Base-by-base conservation (phyloP, 1,140 invertebrate species). In the Yoshiicerus persimilis region DNA sequence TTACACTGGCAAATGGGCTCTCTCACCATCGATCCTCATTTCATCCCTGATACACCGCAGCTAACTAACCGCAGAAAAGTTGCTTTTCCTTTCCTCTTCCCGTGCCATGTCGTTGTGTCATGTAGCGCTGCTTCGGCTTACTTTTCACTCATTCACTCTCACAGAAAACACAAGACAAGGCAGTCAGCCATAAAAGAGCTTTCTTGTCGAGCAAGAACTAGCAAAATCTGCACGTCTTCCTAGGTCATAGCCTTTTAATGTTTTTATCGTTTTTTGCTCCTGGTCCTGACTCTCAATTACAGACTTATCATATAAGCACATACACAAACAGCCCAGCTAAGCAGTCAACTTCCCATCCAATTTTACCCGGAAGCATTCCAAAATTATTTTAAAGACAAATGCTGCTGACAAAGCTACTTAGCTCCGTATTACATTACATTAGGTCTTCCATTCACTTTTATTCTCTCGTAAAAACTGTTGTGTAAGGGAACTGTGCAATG, bases 21-120 rank as follows among this genome's bases (percentile, higher is more conserved):
- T 86, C 83, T 84, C 83, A 30, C 56, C 85, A 86, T 86, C 85
- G 85, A 86, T 86, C 85, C 75, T 80, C 75, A 80, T 80, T 80
- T 80, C 75, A 80, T 80, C 75, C 75, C 75, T 80, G 30, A 80
- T 36, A 80, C 34, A 80, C 75, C 66, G 30, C 47, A 70, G 20
- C 75, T 80, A 80, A 80, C 75, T 80, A 80, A 80, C 75, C 75
- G 75, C 75, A 38, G 34, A 34, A 38, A 80, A 80, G 66, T 30
- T 30, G 66, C 66, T 66, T 30, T 70, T 80, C 16, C 32, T 38
- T 66, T 80, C 75, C 75, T 80, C n/a, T 80, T n/a, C 64, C 27
- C 64, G 64, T 70, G 64, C 25, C 16, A 3, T 77, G 16, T 20
- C 62, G 23, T 25, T 36, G 34, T 36, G 34, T 30, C 20, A 38